A percentile compares a stretch with the other conserved stretches of the same genome.
Conservation (phyloP, 2,113 vertebrate genomes). For the Cichladusa arquata region DNA sequence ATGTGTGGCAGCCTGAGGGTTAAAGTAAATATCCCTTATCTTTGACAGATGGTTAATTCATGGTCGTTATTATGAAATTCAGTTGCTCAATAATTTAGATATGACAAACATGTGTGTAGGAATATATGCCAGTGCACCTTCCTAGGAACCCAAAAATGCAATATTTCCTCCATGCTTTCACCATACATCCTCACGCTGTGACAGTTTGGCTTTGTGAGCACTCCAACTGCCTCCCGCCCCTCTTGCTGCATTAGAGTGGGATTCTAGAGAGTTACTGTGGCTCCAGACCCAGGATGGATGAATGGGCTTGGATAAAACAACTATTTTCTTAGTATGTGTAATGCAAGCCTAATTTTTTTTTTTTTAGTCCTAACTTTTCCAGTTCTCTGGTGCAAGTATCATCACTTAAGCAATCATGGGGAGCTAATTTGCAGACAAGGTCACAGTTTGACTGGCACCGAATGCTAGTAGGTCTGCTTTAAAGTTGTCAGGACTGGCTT, state of each 20-base stretch:
- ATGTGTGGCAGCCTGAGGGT: conserved; percentile 9
- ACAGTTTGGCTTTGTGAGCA: conserved; percentile 1
- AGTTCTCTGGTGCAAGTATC: background rate
- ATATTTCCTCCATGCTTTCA: background rate
- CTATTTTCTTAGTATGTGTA: background rate
- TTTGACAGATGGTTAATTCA: conserved; percentile 59
- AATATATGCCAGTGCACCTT: conserved; percentile 48
- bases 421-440: background rate
- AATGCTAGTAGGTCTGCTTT: background rate
- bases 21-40: conserved; percentile 43
- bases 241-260: background rate
- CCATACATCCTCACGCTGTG: background rate
- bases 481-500: background rate
- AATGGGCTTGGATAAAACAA: background rate
- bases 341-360: background rate
- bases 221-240: background rate
- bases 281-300: background rate
- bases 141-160: conserved; percentile 19
- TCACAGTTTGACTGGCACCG: background rate
- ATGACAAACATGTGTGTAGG: conserved; percentile 33
- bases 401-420: background rate
- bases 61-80: conserved; percentile 54
- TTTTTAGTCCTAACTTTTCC: background rate
- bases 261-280: background rate
- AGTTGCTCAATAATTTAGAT: conserved; percentile 55